These are phyloP conservation scores for Crotalus horridus DNA, from an alignment of 2,113 vertebrate genomes.

Conservation along the genomic window DNA sequence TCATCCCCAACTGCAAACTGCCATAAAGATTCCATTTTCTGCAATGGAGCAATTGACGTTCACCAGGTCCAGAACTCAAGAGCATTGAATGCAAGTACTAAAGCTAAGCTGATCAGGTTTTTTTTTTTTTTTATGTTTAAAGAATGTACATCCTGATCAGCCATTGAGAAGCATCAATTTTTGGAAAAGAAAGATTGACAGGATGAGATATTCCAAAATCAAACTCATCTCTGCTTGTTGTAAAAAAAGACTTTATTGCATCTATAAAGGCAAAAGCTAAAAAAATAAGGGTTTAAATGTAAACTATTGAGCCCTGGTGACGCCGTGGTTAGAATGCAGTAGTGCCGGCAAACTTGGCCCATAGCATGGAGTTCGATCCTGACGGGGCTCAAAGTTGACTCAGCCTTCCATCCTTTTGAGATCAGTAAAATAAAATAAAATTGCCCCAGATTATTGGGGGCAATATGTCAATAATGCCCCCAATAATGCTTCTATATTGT, in stretches of 20 bases:
- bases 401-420: not conserved
- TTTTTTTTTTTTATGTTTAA: not conserved
- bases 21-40: not conserved
- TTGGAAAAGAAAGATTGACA: not conserved
- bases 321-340: not conserved
- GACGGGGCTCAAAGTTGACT: not conserved
- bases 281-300: not conserved
- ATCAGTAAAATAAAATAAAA: not conserved
- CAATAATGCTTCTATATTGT: not conserved
- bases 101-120: not conserved
- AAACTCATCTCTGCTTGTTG: not conserved
- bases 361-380: not conserved
- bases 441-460: not conserved
- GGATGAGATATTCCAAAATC: not conserved
- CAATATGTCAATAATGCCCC: not conserved
- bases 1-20: not conserved
- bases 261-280: not conserved
- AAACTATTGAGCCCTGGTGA: not conserved
- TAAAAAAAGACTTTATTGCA: not conserved
- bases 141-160: not conserved
- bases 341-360: not conserved
- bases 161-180: not conserved
- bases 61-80: not conserved
- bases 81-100: too few relatives aligned
- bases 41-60: not conserved